Base-by-base conservation (phyloP, 2,113 vertebrate species). In the Craseonycteris thonglongyai region DNA sequence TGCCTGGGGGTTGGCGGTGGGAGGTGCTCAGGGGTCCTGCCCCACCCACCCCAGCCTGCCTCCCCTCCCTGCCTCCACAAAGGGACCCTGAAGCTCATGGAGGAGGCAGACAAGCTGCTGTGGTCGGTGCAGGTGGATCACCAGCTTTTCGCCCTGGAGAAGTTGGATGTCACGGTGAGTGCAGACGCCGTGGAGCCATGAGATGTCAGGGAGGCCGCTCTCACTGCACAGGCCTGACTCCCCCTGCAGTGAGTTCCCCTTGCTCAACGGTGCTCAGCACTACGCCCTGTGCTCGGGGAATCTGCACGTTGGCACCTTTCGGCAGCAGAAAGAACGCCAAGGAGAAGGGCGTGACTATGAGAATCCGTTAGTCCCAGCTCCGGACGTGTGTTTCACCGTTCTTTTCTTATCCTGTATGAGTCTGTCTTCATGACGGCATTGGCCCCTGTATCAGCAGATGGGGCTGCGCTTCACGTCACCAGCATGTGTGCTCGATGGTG, bases 101-200 rank as follows among this genome's bases (percentile, higher is more conserved):
- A 99, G 95, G 99, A 99, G 88, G 99, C 99, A 0, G 99, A 99
- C 96, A 99, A 98, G 97, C 97, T 99, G 90, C 93, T 99, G 38
- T 99, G 99, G 99, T 99, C 99, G 0, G 99, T 99, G 76, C 99
- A 99, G 97, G 99, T 99, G 83, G 99, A 99, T 97, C 99, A 99
- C 96, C 99, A 99, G 97, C 99, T 99, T 15, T 99, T 99, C 63
- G 99, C 99, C 22, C 97, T 99, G 66, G 99, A 99, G 98, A 99
- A 99, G 91, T 97, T 99, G 86, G 99, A 99, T 88, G 98, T 99
- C 80, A 99, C 99, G 2, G 99, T 99, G 93, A 98, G 99, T 98
- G 16, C 85, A 3, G n/a, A n/a, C n/a, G n/a, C n/a, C n/a, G n/a
- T 22, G 35, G 19, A 38, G 63, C 58, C 10, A n/a, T 59, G 24